Evolutionary conservation across 2,797 vertebrate species (phyloP).

Genomic region (Chaunax sp.): DNA sequence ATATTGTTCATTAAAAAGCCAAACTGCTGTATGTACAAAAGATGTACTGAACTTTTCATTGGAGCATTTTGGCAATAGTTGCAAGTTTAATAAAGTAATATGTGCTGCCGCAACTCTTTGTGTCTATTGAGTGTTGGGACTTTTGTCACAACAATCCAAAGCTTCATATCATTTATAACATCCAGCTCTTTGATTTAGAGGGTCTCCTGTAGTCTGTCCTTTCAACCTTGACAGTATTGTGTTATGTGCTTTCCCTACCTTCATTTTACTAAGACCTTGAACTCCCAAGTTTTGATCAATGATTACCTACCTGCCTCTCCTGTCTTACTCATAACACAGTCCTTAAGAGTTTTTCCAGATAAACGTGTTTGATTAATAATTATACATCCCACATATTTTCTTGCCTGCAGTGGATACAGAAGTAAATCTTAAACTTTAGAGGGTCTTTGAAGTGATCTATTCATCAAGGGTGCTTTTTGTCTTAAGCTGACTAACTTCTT

Average conservation of each 20-base stretch:
- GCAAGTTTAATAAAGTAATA: no score
- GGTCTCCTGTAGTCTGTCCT: slow-evolving; percentile 16
- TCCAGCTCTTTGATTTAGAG: slow-evolving; percentile 9
- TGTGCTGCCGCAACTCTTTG: no score
- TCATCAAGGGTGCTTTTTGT: slow-evolving; percentile 6
- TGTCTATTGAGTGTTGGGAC: no score
- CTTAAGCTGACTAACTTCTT: neutral
- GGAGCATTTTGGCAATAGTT: no score
- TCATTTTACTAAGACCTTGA: slow-evolving; percentile 63
- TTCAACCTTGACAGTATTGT: slow-evolving; percentile 20
- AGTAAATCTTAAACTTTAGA: slow-evolving; percentile 49
- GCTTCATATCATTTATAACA: neutral
- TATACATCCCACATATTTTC: slow-evolving; percentile 30
- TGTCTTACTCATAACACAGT: slow-evolving; percentile 27
- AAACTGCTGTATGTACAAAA: no score
- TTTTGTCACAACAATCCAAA: neutral
- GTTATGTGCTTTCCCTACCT: slow-evolving; percentile 31
- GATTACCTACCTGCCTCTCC: slow-evolving; percentile 54
- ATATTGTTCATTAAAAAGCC: no score
- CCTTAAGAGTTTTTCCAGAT: slow-evolving; percentile 36
- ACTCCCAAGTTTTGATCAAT: slow-evolving; percentile 62
- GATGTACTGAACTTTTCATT: no score
- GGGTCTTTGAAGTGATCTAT: neutral
- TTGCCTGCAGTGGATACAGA: slow-evolving; percentile 8
- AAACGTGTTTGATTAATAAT: slow-evolving; percentile 45